Evolutionary conservation across 1,140 invertebrate species (phyloP).

Genomic region (Leptopilina boulardi): DNA sequence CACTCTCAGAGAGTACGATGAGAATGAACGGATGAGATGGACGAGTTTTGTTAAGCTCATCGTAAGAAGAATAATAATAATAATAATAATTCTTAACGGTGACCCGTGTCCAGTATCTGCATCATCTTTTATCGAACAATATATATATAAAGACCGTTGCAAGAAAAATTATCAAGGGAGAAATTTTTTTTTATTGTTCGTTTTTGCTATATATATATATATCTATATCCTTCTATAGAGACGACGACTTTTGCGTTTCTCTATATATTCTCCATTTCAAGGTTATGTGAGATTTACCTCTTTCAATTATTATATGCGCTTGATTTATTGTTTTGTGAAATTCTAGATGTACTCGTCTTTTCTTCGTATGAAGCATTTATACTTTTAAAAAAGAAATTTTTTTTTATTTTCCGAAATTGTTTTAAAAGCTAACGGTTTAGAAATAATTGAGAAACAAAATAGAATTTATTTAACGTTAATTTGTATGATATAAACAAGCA

Average conservation of each 20-base stretch:
- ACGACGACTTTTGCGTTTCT: not conserved
- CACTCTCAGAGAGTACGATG: conserved; percentile 65
- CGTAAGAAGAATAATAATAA: no score
- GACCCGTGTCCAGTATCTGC: conserved; percentile 35
- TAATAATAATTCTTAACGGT: conserved; percentile 39
- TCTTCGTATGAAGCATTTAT: not conserved
- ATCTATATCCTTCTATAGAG: not conserved
- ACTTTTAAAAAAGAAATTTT: not conserved
- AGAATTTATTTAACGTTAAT: no score
- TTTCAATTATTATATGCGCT: no score
- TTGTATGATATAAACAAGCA: no score
- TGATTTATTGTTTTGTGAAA: no score
- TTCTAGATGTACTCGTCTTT: not conserved
- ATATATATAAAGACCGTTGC: conserved; percentile 2
- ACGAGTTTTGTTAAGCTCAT: conserved; percentile 43
- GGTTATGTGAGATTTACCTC: no score
- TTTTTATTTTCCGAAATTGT: no score
- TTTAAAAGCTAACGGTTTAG: no score
- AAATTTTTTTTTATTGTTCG: not conserved
- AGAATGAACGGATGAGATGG: conserved; percentile 31
- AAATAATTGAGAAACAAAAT: no score
- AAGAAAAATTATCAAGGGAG: not conserved
- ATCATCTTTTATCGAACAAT: conserved; percentile 12
- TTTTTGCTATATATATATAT: not conserved
- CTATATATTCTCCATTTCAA: no score